Conservation (phyloP, 92 coral and sea anemone species). For the Bergia sp. region DNA sequence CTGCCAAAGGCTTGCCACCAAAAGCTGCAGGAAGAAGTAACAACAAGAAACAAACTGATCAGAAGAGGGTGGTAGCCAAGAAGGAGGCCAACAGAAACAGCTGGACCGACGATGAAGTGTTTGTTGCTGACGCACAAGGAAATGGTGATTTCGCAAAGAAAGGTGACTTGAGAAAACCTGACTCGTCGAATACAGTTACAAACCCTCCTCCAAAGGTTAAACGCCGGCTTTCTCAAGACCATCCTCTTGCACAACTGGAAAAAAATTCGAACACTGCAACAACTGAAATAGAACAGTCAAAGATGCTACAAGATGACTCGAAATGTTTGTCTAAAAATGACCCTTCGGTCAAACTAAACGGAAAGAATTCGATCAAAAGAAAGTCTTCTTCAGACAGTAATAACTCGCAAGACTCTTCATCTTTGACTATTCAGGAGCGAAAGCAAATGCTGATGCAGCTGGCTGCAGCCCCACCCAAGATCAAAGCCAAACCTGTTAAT, state of each 20-base stretch:
- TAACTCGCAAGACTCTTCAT: constrained; percentile 20
- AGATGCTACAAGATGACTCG: background rate
- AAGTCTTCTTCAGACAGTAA: constrained; percentile 24
- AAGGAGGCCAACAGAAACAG: background rate
- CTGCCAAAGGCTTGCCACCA: background rate
- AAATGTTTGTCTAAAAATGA: background rate
- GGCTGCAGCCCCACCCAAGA: constrained; percentile 38
- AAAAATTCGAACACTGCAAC: background rate
- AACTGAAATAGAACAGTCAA: background rate
- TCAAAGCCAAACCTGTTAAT: constrained; percentile 30
- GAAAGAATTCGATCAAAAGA: constrained; percentile 17
- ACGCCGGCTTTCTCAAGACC: constrained; percentile 12
- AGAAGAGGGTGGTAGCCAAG: background rate
- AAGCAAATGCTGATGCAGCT: constrained; percentile 43
- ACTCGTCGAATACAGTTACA: background rate
- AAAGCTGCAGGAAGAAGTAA: background rate
- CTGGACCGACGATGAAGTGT: constrained; percentile 35
- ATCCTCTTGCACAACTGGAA: background rate
- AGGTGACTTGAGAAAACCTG: background rate
- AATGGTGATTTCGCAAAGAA: background rate
- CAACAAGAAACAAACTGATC: background rate
- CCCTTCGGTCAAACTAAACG: background rate
- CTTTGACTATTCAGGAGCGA: constrained; percentile 36
- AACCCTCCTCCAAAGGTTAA: background rate
- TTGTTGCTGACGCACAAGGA: background rate